Conservation (phyloP, 1,140 invertebrate species). For the Pseudomyrmex dendroicus region DNA sequence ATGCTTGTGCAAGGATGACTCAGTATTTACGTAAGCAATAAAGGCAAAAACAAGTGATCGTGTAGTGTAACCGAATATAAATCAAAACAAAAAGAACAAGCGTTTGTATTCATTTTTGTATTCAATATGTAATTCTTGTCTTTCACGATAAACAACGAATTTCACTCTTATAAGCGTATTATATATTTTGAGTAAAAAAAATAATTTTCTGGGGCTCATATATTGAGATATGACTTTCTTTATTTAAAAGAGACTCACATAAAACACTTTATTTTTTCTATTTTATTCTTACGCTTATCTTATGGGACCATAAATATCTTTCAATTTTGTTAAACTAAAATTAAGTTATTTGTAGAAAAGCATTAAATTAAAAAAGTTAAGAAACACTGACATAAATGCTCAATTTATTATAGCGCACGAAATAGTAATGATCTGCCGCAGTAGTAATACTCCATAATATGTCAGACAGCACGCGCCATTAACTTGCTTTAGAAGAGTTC, state of each 20-base stretch:
- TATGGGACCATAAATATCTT: neutral
- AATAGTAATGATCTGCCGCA: slow-evolving; percentile 1
- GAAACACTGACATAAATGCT: slow-evolving; percentile 5
- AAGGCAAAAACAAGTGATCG: neutral
- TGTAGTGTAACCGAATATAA: slow-evolving; percentile 11
- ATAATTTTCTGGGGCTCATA: neutral
- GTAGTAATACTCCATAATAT: slow-evolving; percentile 34
- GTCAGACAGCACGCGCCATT: slow-evolving; percentile 27
- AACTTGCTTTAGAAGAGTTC: neutral
- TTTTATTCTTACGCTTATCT: neutral
- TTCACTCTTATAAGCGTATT: slow-evolving; percentile 19
- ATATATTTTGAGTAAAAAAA: neutral
- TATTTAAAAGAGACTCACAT: neutral
- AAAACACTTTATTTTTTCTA: neutral
- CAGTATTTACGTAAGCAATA: slow-evolving; percentile 15
- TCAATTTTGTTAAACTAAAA: neutral
- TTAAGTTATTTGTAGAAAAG: neutral
- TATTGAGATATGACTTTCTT: neutral
- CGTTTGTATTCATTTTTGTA: no score
- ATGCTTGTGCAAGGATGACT: slow-evolving; percentile 58
- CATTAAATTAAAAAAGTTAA: neutral
- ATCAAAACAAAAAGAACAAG: slow-evolving; percentile 1
- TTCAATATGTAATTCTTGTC: no score
- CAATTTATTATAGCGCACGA: slow-evolving; percentile 17
- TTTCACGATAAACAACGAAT: slow-evolving; percentile 20